Conservation (phyloP, 2,888 invertebrate genomes). For the Lamellibrachia columna region DNA sequence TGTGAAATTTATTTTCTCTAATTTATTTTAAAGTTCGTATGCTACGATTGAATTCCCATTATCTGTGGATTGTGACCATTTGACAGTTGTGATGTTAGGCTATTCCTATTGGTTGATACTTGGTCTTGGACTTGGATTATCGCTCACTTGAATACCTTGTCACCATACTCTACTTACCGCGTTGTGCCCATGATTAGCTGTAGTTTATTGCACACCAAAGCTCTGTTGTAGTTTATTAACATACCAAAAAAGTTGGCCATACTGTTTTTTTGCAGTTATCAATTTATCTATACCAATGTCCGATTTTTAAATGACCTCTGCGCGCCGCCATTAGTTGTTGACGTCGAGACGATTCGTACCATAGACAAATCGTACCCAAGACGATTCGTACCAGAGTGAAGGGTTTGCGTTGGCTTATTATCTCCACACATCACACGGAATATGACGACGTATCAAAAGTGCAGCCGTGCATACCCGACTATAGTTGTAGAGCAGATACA, state of each 20-base stretch:
- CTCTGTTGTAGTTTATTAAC: neutral
- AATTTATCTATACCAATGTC: neutral
- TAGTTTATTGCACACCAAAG: neutral
- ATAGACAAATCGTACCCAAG: neutral
- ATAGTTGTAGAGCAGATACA: too few relatives aligned
- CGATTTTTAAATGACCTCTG: conserved; percentile 5
- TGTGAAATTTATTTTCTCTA: too few relatives aligned
- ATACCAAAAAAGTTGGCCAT: neutral
- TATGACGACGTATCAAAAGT: too few relatives aligned
- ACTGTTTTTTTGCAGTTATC: neutral
- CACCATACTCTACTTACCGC: neutral
- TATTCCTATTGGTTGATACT: neutral
- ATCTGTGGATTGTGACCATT: neutral
- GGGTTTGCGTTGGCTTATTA: too few relatives aligned
- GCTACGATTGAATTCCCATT: too few relatives aligned
- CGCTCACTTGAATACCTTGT: neutral
- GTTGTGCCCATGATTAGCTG: neutral
- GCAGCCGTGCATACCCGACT: too few relatives aligned
- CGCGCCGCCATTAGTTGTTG: neutral
- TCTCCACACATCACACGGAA: too few relatives aligned
- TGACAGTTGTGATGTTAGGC: neutral
- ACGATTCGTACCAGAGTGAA: neutral
- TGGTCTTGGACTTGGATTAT: neutral
- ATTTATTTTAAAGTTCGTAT: too few relatives aligned
- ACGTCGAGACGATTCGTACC: conserved; percentile 3